Conservation (phyloP, 1,140 invertebrate genomes). For the honey bee (Apis mellifera) region DNA sequence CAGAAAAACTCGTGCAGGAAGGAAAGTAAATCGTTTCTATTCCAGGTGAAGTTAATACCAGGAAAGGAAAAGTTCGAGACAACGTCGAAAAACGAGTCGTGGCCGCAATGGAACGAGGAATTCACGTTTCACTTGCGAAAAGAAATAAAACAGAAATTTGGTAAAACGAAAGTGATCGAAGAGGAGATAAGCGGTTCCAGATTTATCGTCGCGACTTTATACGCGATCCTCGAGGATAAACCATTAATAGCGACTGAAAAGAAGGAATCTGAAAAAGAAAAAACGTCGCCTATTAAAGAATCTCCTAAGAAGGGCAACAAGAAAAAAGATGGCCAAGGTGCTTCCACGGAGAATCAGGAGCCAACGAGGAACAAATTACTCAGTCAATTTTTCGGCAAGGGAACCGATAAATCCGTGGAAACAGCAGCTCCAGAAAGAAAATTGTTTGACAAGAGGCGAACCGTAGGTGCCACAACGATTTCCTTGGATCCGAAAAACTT, state of each 20-base stretch:
- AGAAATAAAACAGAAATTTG: slow-evolving; percentile 80
- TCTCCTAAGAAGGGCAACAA: slow-evolving; percentile 73
- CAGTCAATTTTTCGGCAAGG: slow-evolving; percentile 75
- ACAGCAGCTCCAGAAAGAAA: slow-evolving; percentile 71
- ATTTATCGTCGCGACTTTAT: slow-evolving; percentile 88
- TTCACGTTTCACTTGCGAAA: slow-evolving; percentile 85
- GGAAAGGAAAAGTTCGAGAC: slow-evolving; percentile 88
- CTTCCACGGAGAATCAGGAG: slow-evolving; percentile 59
- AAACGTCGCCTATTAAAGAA: slow-evolving; percentile 58
- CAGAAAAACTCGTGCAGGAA: background rate
- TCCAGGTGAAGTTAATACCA: slow-evolving; percentile 88
- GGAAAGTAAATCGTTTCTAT: slow-evolving; percentile 56
- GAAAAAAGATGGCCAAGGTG: slow-evolving; percentile 68
- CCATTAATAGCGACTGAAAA: slow-evolving; percentile 79
- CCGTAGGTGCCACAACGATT: slow-evolving; percentile 87
- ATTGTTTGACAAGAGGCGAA: slow-evolving; percentile 84
- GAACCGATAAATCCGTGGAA: slow-evolving; percentile 69
- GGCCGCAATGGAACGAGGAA: slow-evolving; percentile 90
- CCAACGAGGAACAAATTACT: slow-evolving; percentile 73
- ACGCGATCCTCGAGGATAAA: slow-evolving; percentile 86
- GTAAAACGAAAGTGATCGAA: slow-evolving; percentile 77
- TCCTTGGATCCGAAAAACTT: slow-evolving; percentile 87
- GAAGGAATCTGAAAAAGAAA: slow-evolving; percentile 78
- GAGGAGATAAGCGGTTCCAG: slow-evolving; percentile 84
- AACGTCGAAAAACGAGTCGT: slow-evolving; percentile 86